Conservation (phyloP, 2,888 invertebrate species). For the Campoplex capitator region DNA sequence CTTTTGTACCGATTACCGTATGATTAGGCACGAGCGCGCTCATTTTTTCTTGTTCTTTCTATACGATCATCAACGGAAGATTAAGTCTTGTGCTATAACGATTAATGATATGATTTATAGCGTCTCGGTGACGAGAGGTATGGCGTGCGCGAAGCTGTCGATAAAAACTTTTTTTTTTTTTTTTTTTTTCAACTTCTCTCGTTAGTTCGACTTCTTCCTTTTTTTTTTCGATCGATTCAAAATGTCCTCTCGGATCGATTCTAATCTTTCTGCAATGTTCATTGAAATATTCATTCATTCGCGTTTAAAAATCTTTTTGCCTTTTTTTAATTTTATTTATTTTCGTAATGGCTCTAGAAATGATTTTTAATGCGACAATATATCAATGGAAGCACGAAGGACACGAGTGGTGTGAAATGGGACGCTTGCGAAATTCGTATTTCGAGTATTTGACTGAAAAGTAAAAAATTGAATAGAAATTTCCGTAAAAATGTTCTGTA, state of each 20-base stretch:
- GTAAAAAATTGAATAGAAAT: too few relatives aligned
- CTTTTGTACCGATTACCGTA: constrained; percentile 43
- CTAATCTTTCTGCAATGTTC: too few relatives aligned
- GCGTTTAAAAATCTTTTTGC: neutral
- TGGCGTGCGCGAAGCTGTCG: constrained; percentile 3
- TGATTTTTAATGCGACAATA: too few relatives aligned
- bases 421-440: too few relatives aligned
- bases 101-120: constrained; percentile 33
- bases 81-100: neutral
- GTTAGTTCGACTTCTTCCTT: neutral
- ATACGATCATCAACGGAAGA: constrained; percentile 28
- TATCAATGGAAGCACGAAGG: too few relatives aligned
- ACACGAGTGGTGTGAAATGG: too few relatives aligned
- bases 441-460: too few relatives aligned
- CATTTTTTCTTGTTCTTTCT: constrained; percentile 18
- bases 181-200: neutral
- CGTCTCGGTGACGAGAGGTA: constrained; percentile 22
- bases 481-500: too few relatives aligned
- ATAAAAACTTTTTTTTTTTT: neutral
- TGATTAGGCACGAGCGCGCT: constrained; percentile 32
- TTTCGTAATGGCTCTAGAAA: neutral
- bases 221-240: neutral
- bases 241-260: too few relatives aligned
- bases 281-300: too few relatives aligned
- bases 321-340: neutral